phyloP scores from a whole-genome alignment of 2,888 invertebrate genomes.

The Pollenia labialis region DNA sequence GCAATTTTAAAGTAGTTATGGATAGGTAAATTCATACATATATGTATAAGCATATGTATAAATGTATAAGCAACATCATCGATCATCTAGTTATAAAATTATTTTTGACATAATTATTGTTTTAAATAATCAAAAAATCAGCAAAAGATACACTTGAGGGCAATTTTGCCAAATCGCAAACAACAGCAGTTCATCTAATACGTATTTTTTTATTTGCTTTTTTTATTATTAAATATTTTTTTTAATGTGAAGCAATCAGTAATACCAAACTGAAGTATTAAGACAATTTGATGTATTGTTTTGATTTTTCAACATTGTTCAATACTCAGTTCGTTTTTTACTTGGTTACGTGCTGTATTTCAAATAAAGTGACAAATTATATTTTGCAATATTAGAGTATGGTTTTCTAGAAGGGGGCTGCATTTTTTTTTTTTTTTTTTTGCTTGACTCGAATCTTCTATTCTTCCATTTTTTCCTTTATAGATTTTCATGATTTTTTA shows the following conservation, averaged over 20 bases:
- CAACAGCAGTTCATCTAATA: neutral
- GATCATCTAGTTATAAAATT: conserved; percentile 69
- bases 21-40: too few relatives aligned
- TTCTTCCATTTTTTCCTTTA: conserved; percentile 14
- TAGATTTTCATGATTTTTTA: conserved; percentile 46
- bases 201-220: neutral
- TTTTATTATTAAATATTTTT: conserved; percentile 67
- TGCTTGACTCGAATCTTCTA: neutral
- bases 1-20: neutral
- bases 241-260: conserved; percentile 83
- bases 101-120: conserved; percentile 80
- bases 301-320: conserved; percentile 74
- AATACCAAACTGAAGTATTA: conserved; percentile 55
- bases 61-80: conserved; percentile 76
- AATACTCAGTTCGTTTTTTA: conserved; percentile 5
- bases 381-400: conserved; percentile 43
- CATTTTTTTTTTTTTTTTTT: conserved; percentile 13
- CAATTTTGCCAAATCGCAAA: conserved; percentile 78
- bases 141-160: conserved; percentile 70
- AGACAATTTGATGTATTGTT: conserved; percentile 80
- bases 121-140: conserved; percentile 73
- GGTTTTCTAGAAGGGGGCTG: conserved; percentile 20
- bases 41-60: too few relatives aligned
- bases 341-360: neutral
- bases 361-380: conserved; percentile 66